A percentile compares a stretch with the other conserved stretches of the same genome.
phyloP scores from a whole-genome alignment of 2,797 vertebrate species.

The Salmo trutta region DNA sequence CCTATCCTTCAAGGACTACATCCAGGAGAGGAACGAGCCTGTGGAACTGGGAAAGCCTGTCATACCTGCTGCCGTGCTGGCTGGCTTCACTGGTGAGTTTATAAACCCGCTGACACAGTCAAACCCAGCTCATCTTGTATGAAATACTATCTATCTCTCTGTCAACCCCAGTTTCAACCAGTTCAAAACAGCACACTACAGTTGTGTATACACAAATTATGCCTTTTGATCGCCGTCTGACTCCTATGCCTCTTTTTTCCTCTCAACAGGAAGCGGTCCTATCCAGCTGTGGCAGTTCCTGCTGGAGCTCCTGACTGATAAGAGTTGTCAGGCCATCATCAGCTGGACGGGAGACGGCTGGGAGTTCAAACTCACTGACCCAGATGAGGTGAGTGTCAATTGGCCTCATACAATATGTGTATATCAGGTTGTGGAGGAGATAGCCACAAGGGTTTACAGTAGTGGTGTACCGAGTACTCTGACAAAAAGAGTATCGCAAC shows the following conservation, averaged over 20 bases:
- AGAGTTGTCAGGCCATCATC: constrained; percentile 85
- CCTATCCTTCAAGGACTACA: constrained; percentile 90
- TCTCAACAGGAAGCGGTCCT: constrained; percentile 81
- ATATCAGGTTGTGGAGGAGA: background rate
- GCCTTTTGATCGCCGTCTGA: background rate
- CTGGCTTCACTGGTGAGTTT: constrained; percentile 86
- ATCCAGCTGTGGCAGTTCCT: constrained; percentile 91
- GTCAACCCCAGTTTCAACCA: background rate
- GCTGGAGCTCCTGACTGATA: constrained; percentile 84
- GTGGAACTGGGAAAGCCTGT: constrained; percentile 85
- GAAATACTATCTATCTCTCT: background rate
- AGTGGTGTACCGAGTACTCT: too few species aligned
- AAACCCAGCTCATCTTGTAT: background rate
- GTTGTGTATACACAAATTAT: background rate
- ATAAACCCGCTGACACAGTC: background rate
- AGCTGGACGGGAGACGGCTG: constrained; percentile 90
- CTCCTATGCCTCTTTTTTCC: background rate
- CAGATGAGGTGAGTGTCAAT: constrained; percentile 79
- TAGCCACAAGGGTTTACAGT: background rate
- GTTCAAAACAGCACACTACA: background rate
- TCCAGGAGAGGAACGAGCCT: constrained; percentile 83
- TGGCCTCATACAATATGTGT: background rate
- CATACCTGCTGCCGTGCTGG: constrained; percentile 86
- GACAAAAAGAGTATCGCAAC: too few species aligned
- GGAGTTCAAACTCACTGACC: constrained; percentile 89